Evolutionary conservation across 1,140 invertebrate species (phyloP), one percentile per base, ranked within the genome.

Genomic region (Sarcophaga peregrina): DNA sequence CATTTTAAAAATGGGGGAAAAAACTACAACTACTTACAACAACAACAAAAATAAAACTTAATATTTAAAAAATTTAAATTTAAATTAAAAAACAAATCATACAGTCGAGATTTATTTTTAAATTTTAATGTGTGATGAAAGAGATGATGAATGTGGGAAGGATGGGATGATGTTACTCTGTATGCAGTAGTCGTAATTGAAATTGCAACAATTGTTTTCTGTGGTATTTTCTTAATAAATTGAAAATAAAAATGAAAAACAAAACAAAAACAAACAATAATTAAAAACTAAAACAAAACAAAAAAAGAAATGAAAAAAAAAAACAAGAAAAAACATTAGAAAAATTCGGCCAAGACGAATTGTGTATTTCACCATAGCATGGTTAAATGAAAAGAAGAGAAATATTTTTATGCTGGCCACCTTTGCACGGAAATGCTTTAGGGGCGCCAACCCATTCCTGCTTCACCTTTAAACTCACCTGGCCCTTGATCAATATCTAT

Each of bases 1-100:
- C 93, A 82, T 93, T 92, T 87, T 83, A 48, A 68, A 72, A 72
- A 68, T 37, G 25, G 25, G 25, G n/a, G n/a, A n/a, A n/a, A 37
- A 37, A 37, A 37, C 25, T n/a, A n/a, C n/a, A n/a, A 37, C 25
- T 37, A 37, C 25, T 37, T 37, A 37, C 25, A 37, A 25, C 17
- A 37, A 25, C 17, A 50, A 45, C 52, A 52, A 13, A 48, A 52
- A 52, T 11, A 58, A 75, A 75, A 72, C 45, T 37, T n/a, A 7
- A 37, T 47, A 45, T 68, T 0, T 2, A 15, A 47, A 11, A 15
- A 17, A 45, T 17, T 11, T 74, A 25, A 20, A 52, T 54, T 73
- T 4, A 20, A 20, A 20, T 58, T 37, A 17, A 9, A 68, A 45
- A 46, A 47, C 76, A 76, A 13, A 81, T 7, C 5, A 68, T 6